Evolutionary conservation across 2,888 invertebrate species (phyloP).

Genomic region (Ichneumoninae sp.): DNA sequence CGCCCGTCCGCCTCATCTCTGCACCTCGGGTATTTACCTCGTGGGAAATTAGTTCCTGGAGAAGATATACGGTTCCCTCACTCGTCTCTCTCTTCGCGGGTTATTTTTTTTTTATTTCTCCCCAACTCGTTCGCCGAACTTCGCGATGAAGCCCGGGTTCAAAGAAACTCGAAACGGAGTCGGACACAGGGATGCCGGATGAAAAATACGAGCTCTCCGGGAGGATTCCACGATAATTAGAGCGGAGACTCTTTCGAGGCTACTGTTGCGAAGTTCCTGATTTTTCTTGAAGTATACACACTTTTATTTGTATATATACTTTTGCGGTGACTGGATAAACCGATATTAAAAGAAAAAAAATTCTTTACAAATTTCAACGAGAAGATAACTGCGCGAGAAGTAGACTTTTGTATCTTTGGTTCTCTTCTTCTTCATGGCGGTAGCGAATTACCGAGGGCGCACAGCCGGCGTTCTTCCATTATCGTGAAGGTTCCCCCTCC

Average conservation of each 20-base stretch:
- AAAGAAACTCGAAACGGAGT: background rate
- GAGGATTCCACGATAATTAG: conserved; percentile 31
- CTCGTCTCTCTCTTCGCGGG: background rate
- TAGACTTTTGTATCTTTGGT: background rate
- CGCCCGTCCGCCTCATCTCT: background rate
- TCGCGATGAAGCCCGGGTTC: background rate
- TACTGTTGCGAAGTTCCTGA: background rate
- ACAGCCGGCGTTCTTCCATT: conserved; percentile 58
- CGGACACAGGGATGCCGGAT: background rate
- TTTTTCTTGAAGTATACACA: background rate
- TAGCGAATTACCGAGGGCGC: conserved; percentile 56
- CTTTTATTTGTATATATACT: background rate
- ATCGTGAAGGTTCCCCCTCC: conserved; percentile 65
- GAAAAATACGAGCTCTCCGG: background rate
- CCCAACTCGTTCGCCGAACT: conserved; percentile 51
- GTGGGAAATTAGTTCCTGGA: conserved; percentile 69
- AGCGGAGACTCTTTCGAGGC: background rate
- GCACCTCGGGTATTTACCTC: conserved; percentile 63
- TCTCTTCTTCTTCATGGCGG: conserved; percentile 15
- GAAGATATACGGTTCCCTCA: conserved; percentile 57
- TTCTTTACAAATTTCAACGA: background rate
- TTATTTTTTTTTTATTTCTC: conserved; percentile 61
- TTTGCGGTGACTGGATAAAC: no score
- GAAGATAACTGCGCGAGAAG: background rate
- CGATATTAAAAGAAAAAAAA: background rate